Conservation (phyloP, 1,140 invertebrate species). For the Conopomorpha cramerella region DNA sequence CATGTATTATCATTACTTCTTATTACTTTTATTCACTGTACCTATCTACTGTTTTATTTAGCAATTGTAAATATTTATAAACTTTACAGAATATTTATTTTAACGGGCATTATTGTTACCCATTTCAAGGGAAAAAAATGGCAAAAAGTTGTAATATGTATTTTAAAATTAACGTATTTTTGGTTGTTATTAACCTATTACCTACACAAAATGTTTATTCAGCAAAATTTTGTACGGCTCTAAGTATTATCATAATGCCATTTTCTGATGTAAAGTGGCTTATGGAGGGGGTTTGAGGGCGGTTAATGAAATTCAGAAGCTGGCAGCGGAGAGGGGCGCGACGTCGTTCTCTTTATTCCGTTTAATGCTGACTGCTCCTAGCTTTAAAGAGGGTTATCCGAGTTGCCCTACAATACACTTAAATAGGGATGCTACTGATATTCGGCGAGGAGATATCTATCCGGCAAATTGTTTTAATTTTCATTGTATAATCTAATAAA, state of each 20-base stretch:
- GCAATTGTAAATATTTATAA: too few relatives aligned
- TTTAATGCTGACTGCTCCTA: conserved; percentile 59
- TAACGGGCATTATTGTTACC: too few relatives aligned
- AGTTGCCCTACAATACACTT: conserved; percentile 51
- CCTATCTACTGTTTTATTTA: too few relatives aligned
- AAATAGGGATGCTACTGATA: conserved; percentile 54
- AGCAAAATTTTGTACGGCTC: conserved; percentile 52
- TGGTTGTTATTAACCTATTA: conserved; percentile 50
- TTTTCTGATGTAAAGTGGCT: conserved; percentile 57
- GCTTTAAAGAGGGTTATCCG: conserved; percentile 60
- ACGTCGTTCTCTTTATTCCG: conserved; percentile 57
- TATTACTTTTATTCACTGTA: too few relatives aligned
- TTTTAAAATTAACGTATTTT: too few relatives aligned
- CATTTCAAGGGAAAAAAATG: too few relatives aligned
- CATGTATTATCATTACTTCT: too few relatives aligned
- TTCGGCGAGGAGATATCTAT: conserved; percentile 58
- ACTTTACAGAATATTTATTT: too few relatives aligned
- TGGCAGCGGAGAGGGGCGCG: conserved; percentile 25
- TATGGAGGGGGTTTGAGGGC: conserved; percentile 34
- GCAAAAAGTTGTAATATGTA: too few relatives aligned
- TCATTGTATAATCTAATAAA: conserved; percentile 59
- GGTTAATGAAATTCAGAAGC: conserved; percentile 58
- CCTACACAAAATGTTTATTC: conserved; percentile 54
- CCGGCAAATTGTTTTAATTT: conserved; percentile 64
- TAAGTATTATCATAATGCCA: conserved; percentile 57